Conservation (phyloP, 1,140 invertebrate genomes). For the Tyrophagus putrescentiae region DNA sequence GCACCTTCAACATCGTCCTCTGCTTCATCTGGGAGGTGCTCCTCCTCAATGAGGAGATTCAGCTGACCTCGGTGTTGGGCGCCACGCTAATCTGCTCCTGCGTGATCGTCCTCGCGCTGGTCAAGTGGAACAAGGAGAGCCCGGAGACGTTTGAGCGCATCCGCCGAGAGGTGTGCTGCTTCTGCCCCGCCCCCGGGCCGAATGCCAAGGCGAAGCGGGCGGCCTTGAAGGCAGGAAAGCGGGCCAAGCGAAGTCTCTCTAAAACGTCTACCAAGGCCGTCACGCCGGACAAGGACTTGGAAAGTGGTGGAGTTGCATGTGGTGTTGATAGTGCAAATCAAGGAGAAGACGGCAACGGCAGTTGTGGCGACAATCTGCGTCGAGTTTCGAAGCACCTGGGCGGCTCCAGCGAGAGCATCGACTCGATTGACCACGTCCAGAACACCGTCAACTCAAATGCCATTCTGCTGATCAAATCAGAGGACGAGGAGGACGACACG, state of each 20-base stretch:
- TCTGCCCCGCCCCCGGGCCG: background rate
- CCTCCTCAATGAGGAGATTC: constrained; percentile 18
- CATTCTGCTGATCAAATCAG: constrained; percentile 11
- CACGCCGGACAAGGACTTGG: too few relatives aligned
- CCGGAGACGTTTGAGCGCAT: constrained; percentile 8
- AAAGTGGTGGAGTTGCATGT: background rate
- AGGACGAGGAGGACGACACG: constrained; percentile 9
- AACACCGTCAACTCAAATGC: constrained; percentile 20
- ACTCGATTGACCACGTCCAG: constrained; percentile 17
- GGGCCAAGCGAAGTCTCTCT: too few relatives aligned
- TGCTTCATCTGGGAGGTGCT: constrained; percentile 44
- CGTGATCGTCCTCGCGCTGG: constrained; percentile 12
- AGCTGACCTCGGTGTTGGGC: constrained; percentile 15
- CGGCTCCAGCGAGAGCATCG: constrained; percentile 14
- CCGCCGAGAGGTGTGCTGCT: constrained; percentile 1
- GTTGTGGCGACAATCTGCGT: background rate
- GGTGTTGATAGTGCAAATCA: background rate
- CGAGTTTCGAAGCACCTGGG: background rate
- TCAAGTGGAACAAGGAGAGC: constrained; percentile 14
- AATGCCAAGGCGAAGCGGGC: background rate
- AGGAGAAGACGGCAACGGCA: background rate
- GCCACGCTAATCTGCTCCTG: constrained; percentile 17
- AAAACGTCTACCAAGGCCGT: too few relatives aligned
- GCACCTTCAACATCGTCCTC: constrained; percentile 74
- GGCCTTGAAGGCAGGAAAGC: too few relatives aligned